Conservation (phyloP, 2,113 vertebrate genomes). For the Sigmodon hispidus region DNA sequence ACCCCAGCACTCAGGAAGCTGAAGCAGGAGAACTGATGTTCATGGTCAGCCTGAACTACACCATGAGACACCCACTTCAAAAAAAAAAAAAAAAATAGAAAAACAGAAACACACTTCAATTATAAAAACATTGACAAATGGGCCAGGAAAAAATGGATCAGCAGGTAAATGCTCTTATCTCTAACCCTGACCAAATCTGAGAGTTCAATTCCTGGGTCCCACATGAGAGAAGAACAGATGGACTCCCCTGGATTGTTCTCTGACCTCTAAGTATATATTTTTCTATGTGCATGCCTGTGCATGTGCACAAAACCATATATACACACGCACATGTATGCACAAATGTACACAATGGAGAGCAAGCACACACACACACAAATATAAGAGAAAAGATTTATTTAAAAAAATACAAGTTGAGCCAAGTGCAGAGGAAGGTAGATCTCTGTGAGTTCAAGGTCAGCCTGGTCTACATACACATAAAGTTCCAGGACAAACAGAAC, state of each 20-base stretch:
- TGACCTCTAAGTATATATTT: not conserved
- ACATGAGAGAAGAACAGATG: not conserved
- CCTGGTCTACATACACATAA: not conserved
- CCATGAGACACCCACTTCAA: not conserved
- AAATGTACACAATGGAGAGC: not conserved
- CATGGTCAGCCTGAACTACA: not conserved
- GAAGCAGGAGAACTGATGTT: not conserved
- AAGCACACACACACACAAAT: not conserved
- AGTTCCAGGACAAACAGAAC: not conserved
- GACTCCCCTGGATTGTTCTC: not conserved
- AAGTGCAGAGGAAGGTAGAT: not conserved
- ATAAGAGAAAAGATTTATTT: not conserved
- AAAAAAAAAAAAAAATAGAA: not conserved
- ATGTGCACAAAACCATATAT: not conserved
- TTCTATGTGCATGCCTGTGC: too few relatives aligned
- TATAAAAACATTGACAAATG: slow-evolving; percentile 4
- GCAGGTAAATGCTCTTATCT: not conserved
- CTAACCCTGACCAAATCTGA: not conserved
- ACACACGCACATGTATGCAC: not conserved
- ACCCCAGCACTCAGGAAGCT: not conserved
- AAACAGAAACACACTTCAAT: not conserved
- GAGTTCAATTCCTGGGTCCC: not conserved
- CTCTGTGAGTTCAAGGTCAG: not conserved
- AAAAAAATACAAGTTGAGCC: not conserved
- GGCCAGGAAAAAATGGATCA: not conserved